Percentiles rank a stretch among this genome's conserved stretches.
These are phyloP conservation scores for Diuraphis noxia DNA, from an alignment of 1,140 invertebrate species.

Conservation along the genomic window DNA sequence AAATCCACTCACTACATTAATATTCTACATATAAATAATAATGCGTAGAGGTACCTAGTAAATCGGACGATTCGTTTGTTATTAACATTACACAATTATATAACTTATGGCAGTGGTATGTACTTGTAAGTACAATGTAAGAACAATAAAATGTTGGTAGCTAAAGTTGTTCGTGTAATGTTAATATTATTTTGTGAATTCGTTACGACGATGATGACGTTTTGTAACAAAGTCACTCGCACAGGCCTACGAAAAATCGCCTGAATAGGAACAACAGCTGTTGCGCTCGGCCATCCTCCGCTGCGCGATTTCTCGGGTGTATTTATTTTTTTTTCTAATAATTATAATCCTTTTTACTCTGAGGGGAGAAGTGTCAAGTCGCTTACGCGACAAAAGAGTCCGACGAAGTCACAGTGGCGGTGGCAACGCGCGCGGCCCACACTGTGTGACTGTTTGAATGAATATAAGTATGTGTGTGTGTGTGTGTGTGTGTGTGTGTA, in stretches of 20 bases:
- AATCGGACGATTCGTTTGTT: background rate
- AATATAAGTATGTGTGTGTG: too few species aligned
- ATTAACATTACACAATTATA: background rate
- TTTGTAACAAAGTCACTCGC: background rate
- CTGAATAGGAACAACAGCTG: slow-evolving; percentile 6
- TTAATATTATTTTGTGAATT: background rate
- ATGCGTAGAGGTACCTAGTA: too few species aligned
- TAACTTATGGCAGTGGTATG: background rate
- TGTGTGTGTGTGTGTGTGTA: too few species aligned
- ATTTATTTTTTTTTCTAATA: slow-evolving; percentile 1
- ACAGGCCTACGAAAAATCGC: background rate
- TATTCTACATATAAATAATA: background rate
- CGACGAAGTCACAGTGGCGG: background rate
- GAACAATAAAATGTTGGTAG: background rate
- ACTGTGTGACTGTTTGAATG: background rate
- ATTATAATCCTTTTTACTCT: slow-evolving; percentile 14
- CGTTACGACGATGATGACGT: too few species aligned
- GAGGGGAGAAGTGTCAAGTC: slow-evolving; percentile 4
- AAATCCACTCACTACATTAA: too few species aligned
- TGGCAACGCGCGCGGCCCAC: too few species aligned
- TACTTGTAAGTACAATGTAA: background rate
- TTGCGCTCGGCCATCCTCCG: background rate
- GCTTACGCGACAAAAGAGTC: slow-evolving; percentile 17
- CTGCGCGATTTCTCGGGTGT: background rate
- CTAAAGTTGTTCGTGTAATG: background rate